phyloP scores from a whole-genome alignment of 35 echinoderm and acorn worm species.

The Patiria miniata region DNA sequence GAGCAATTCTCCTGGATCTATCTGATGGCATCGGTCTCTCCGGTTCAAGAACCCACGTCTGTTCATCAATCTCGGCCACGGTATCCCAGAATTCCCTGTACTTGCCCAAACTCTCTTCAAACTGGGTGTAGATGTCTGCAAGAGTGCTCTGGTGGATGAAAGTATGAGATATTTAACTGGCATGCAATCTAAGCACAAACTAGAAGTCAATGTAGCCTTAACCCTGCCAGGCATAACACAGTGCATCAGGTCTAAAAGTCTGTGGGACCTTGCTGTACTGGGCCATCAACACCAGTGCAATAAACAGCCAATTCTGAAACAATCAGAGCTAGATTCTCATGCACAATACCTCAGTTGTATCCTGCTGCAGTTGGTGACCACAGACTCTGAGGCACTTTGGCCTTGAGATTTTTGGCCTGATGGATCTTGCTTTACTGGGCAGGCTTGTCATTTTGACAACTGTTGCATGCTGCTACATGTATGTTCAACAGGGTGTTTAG shows the following conservation, averaged over 20 bases:
- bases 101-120: constrained; percentile 51
- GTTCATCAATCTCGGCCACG: constrained; percentile 81
- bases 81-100: constrained; percentile 79
- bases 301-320: too few species aligned
- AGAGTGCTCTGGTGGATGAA: constrained; percentile 50
- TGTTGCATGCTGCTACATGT: not conserved
- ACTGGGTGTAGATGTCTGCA: constrained; percentile 64
- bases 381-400: too few species aligned
- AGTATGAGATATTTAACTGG: not conserved
- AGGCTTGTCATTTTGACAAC: too few species aligned
- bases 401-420: too few species aligned
- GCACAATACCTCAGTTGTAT: too few species aligned
- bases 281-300: too few species aligned
- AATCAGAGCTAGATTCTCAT: too few species aligned
- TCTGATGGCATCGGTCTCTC: constrained; percentile 75
- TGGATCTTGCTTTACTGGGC: too few species aligned
- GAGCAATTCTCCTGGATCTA: constrained; percentile 61
- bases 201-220: not conserved
- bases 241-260: too few species aligned
- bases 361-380: too few species aligned
- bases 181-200: not conserved
- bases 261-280: too few species aligned
- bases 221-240: not conserved
- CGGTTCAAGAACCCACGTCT: constrained; percentile 90
- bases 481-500: too few species aligned